Base-by-base conservation (phyloP, 2,888 invertebrate genomes). In the Brachynemurus nebulosus region DNA sequence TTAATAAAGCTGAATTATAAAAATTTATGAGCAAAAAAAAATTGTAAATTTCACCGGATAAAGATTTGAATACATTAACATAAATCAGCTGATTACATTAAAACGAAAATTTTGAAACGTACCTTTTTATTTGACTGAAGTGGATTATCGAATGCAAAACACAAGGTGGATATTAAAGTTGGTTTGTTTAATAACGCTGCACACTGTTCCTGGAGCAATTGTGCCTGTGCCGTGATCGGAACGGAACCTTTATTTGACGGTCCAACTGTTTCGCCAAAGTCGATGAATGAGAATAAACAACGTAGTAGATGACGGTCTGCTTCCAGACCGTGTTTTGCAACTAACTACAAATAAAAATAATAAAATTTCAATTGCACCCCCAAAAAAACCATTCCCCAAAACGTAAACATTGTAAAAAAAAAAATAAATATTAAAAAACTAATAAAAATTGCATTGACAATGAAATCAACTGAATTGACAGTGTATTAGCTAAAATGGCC, bases 261-360 rank as follows among this genome's bases (percentile, higher is more conserved):
- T 67, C 69, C 68, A 65, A 70, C 51, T 46, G 70, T 71, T 57
- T 74, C 74, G 63, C 71, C 80, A 73, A 89, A 85, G 66, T 90
- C 83, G 63, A 91, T 81, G 59, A 80, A 78, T 59, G 90, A 86
- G 69, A 93, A 85, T 66, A 95, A 79, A 72, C 88, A 88, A 75
- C 88, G 89, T 74, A 92, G 80, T 68, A 91, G 80, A 76, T 93
- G 91, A 72, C 91, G 83, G 75, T 93, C 92, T 71, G 92, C 92
- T 80, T 93, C 92, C 72, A 89, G 78, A 69, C 93, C 93, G 79
- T 90, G 86, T 64, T 80, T 76, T 72, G 78, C 78, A 62, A 91
- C 83, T 70, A 92, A 76, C 92, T 93, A 69, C 49, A 63, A 63
- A 59, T 34, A 12, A n/a, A 30, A 12, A 27, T 27, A 30, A 3